A percentile compares a stretch with the other conserved stretches of the same genome.
Conservation (phyloP, 2,888 invertebrate species). For the Carterocephalus palaemon region DNA sequence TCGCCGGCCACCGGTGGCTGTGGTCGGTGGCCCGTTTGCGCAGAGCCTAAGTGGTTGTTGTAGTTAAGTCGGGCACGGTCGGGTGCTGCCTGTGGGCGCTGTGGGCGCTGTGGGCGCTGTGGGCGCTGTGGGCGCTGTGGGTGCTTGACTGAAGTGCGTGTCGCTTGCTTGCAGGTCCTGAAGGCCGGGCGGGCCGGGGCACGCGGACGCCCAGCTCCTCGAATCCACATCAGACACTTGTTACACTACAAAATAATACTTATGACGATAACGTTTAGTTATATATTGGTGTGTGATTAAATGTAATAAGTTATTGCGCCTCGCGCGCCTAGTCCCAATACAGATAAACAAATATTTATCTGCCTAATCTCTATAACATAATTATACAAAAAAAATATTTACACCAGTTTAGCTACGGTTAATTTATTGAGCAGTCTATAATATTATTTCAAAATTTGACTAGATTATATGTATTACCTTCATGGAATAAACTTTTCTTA, state of each 20-base stretch:
- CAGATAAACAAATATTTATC: slow-evolving; percentile 73
- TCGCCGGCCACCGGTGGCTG: too few relatives aligned
- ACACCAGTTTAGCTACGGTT: slow-evolving; percentile 69
- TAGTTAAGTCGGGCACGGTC: too few relatives aligned
- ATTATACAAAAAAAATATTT: slow-evolving; percentile 48
- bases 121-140: background rate
- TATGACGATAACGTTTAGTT: slow-evolving; percentile 69
- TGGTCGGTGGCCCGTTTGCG: too few relatives aligned
- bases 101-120: too few relatives aligned
- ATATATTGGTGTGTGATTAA: slow-evolving; percentile 75
- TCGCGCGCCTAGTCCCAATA: slow-evolving; percentile 76
- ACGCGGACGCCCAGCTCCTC: slow-evolving; percentile 57
- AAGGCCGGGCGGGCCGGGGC: slow-evolving; percentile 47
- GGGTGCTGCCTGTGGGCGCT: too few relatives aligned
- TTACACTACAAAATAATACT: slow-evolving; percentile 67
- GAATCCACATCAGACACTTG: slow-evolving; percentile 58
- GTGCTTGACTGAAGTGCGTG: slow-evolving; percentile 3
- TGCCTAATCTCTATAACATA: slow-evolving; percentile 69
- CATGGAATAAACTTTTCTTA: slow-evolving; percentile 58
- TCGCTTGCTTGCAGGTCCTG: slow-evolving; percentile 64
- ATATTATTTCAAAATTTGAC: slow-evolving; percentile 61
- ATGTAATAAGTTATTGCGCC: slow-evolving; percentile 72
- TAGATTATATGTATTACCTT: slow-evolving; percentile 51
- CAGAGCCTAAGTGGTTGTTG: too few relatives aligned
- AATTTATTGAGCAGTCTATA: slow-evolving; percentile 71